Conservation (phyloP, 2,113 vertebrate species). For the Electrona antarctica region DNA sequence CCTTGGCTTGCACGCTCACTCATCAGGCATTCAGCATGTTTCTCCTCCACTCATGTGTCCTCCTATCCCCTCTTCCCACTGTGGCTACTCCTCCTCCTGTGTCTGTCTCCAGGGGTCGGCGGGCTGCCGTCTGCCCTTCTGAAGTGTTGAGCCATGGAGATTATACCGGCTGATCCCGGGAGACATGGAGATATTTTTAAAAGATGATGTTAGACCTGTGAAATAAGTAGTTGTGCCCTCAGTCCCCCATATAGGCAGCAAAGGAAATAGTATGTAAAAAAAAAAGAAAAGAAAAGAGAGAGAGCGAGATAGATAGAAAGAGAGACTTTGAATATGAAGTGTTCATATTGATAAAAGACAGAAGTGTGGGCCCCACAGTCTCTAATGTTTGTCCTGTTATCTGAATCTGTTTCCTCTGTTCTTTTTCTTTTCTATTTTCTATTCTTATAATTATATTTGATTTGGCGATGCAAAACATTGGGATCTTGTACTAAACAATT, state of each 20-base stretch:
- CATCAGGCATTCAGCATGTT: conserved; percentile 66
- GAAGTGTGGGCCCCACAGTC: no score
- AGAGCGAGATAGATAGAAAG: conserved; percentile 22
- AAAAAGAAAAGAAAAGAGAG: not conserved
- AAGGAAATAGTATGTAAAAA: not conserved
- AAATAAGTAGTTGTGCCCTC: conserved; percentile 52
- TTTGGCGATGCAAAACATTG: not conserved
- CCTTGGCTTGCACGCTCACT: conserved; percentile 32
- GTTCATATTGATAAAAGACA: no score
- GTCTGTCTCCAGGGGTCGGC: conserved; percentile 70
- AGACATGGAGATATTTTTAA: conserved; percentile 72
- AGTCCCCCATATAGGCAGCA: conserved; percentile 10
- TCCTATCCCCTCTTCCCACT: conserved; percentile 50
- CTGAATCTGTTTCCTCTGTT: no score
- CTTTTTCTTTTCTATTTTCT: no score
- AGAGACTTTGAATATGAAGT: conserved; percentile 11
- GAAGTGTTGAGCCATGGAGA: conserved; percentile 66
- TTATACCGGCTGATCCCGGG: conserved; percentile 62
- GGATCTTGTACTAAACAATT: no score
- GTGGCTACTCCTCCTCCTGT: conserved; percentile 55
- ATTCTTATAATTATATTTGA: not conserved
- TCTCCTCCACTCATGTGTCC: conserved; percentile 52
- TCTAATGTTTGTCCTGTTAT: no score
- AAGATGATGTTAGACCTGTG: conserved; percentile 76
- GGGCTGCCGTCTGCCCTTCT: conserved; percentile 61